phyloP scores from a whole-genome alignment of 2,888 invertebrate genomes.

The Smittia sp. region DNA sequence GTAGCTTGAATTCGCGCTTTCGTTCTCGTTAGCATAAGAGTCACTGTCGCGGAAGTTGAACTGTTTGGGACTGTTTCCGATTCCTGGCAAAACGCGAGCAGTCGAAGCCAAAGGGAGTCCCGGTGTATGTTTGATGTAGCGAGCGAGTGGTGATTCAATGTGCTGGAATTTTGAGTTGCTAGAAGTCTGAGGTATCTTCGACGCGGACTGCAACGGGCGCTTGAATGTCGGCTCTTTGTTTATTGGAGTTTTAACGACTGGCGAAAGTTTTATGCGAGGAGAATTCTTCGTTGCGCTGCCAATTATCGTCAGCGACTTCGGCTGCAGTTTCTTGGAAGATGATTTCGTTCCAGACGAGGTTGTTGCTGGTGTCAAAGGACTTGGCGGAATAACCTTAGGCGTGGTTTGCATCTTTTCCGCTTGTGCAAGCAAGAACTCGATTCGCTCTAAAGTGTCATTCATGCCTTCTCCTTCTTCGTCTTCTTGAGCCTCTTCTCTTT shows the following conservation, averaged over 20 bases:
- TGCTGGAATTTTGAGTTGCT: slow-evolving; percentile 19
- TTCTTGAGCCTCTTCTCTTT: not conserved
- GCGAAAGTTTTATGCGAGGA: slow-evolving; percentile 11
- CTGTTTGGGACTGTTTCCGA: not conserved
- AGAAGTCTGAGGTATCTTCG: not conserved
- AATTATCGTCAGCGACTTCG: not conserved
- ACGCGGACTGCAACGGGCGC: not conserved
- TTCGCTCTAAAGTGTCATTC: slow-evolving; percentile 28
- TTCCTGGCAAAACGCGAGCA: not conserved
- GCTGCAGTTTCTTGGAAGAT: not conserved
- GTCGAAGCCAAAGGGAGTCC: not conserved
- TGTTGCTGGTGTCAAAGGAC: not conserved
- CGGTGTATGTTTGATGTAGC: slow-evolving; percentile 32
- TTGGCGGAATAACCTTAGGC: not conserved
- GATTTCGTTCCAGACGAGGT: not conserved
- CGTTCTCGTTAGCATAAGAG: not conserved
- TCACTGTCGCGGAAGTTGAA: slow-evolving; percentile 35
- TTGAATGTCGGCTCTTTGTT: not conserved
- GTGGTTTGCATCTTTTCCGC: not conserved
- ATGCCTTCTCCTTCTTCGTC: not conserved
- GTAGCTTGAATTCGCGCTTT: not conserved
- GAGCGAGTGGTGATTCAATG: slow-evolving; percentile 9
- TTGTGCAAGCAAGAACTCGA: slow-evolving; percentile 29
- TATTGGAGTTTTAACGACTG: not conserved
- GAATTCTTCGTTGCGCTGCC: not conserved